Base-by-base conservation (phyloP, 2,797 vertebrate genomes). In the Enteromius paludinosus region DNA sequence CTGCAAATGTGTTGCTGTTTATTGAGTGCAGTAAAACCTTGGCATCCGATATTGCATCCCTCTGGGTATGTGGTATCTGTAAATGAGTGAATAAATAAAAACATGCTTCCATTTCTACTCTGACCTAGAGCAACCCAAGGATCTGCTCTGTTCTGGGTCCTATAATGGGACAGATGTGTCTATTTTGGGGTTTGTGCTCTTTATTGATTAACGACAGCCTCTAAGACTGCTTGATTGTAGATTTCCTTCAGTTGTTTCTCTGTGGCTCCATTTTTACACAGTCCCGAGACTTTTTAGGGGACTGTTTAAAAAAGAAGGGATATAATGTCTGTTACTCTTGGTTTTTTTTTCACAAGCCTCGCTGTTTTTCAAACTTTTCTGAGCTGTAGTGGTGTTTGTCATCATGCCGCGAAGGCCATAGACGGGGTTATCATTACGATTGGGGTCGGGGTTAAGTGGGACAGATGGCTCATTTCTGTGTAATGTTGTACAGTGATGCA, bases 11-110 rank as follows among this genome's bases (percentile, higher is more conserved):
- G 84, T 75, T 49, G 59, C 41, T 82, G 69, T 86, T 90, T 86
- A 86, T 85, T 83, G 62, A 38, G 30, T 86, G 79, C 71, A 83
- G 33, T 85, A 85, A 89, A 90, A 83, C 35, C 28, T 82, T 74
- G 61, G 75, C 78, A 47, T 82, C 54, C 73, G 25, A 82, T 83
- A 59, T 76, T 18, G 9, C 61, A 47, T 83, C 38, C 28, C 84
- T 14, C 84, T 87, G 54, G 47, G 68, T 82, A 78, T 83, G 49
- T 81, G 87, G 89, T 78, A 69, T 86, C 41, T 78, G 54, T 86
- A 84, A 87, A 89, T 73, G 69, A 43, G 52, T 82, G 41, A 83
- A 72, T 88, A 88, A 89, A 90, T 86, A 41, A 88, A 88, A 90
- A 81, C 83, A 86, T 23, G 33, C 54, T 23, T 81, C 65, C 52